Base-by-base conservation (phyloP, 2,113 vertebrate genomes). In the Mola mola region DNA sequence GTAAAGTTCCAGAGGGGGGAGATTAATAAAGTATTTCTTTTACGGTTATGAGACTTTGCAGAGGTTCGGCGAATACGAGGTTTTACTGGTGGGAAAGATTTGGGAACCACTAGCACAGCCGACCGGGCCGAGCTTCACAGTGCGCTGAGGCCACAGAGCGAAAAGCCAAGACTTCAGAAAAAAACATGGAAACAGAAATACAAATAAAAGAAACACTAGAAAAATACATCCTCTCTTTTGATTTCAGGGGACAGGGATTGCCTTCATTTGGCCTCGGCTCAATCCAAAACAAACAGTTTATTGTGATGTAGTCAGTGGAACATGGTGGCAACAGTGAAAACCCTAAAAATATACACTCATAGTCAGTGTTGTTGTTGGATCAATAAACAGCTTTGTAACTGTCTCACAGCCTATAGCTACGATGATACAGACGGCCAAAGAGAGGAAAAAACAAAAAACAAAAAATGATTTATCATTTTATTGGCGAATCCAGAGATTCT, bases 401-500 rank as follows among this genome's bases (percentile, higher is more conserved):
- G 20, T 24, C 36, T 47, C 7, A 41, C 17, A 16, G 22, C n/a
- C 46, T 33, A 57, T 57, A 29, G 62, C n/a, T n/a, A n/a, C n/a
- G n/a, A n/a, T n/a, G n/a, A n/a, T n/a, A n/a, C n/a, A n/a, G n/a
- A n/a, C n/a, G n/a, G n/a, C 47, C 29, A 25, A 20, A 43, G 15
- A 11, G 13, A n/a, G n/a, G 34, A 9, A 15, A 28, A 38, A 73
- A 52, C 72, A 65, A 49, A 70, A 42, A 78, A 80, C 64, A 77
- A 43, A 79, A 75, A 81, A 78, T 79, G 68, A 49, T 87, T 88
- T 42, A 63, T 83, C 51, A 61, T 79, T 91, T 92, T 90, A 91
- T 87, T 83, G 76, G 78, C 42, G 82, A 93, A 91, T 88, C 87
- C 79, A 87, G 76, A 89, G 88, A 90, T 89, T 88, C 90, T 83